These are phyloP conservation scores for Heliconius eleuchia DNA, from an alignment of 1,140 invertebrate genomes.

Conservation along the genomic window DNA sequence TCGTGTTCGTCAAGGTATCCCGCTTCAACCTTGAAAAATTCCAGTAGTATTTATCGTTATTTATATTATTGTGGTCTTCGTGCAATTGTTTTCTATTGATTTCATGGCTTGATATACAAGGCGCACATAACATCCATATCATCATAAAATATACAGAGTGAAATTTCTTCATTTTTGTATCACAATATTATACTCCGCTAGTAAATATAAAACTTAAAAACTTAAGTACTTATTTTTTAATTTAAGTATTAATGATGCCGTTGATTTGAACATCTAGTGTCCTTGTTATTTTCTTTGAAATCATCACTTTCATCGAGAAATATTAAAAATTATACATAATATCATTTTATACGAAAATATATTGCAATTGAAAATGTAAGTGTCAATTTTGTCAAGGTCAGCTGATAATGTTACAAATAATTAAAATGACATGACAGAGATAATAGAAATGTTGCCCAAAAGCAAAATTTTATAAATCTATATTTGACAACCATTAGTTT, in stretches of 20 bases:
- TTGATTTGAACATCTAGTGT: background rate
- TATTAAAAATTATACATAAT: background rate
- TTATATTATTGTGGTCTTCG: background rate
- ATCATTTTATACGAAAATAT: background rate
- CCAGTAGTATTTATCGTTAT: constrained; percentile 28
- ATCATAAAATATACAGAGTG: constrained; percentile 12
- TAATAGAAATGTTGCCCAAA: background rate
- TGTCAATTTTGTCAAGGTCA: constrained; percentile 22
- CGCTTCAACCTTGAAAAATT: constrained; percentile 61
- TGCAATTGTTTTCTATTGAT: background rate
- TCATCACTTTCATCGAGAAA: background rate
- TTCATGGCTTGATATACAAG: background rate
- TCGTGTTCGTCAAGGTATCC: constrained; percentile 43
- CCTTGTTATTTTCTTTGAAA: background rate
- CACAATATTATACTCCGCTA: background rate
- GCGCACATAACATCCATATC: constrained; percentile 19
- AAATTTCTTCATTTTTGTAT: constrained; percentile 1
- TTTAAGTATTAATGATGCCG: background rate
- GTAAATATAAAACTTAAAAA: background rate
- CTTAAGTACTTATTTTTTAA: background rate
- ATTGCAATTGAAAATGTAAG: background rate
- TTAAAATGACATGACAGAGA: background rate
- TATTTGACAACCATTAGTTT: no score
- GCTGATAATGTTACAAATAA: background rate
- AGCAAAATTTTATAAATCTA: background rate